Conservation (phyloP, 2,888 invertebrate species). For the Plutella xylostella region DNA sequence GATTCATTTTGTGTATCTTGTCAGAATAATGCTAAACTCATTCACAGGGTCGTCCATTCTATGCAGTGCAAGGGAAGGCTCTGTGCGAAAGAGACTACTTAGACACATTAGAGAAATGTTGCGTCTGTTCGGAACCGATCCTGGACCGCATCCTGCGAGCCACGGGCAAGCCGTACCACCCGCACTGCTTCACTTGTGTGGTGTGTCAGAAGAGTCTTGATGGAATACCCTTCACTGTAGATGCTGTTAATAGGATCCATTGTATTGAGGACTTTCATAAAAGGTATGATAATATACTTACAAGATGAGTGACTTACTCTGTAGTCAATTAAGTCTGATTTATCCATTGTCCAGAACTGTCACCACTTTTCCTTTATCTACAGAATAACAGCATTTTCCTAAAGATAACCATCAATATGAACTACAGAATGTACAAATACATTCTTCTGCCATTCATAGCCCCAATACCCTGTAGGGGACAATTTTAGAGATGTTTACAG, state of each 20-base stretch:
- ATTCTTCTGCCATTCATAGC: too few relatives aligned
- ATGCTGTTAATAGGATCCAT: constrained; percentile 97
- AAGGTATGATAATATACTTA: constrained; percentile 74
- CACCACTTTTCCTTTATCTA: too few relatives aligned
- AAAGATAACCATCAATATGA: too few relatives aligned
- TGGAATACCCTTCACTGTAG: constrained; percentile 98
- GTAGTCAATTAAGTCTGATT: too few relatives aligned
- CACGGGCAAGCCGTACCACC: constrained; percentile 98
- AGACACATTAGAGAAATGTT: constrained; percentile 97
- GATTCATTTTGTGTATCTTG: too few relatives aligned
- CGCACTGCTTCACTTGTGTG: constrained; percentile 96
- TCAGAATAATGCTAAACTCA: too few relatives aligned
- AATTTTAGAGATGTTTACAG: too few relatives aligned
- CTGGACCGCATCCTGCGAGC: constrained; percentile 94
- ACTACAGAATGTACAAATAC: too few relatives aligned
- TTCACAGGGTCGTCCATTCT: constrained; percentile 89
- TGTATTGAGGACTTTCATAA: constrained; percentile 99
- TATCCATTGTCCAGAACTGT: too few relatives aligned
- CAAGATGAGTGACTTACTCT: too few relatives aligned
- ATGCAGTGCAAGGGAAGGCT: constrained; percentile 93
- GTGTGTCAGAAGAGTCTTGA: constrained; percentile 96
- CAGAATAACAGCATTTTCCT: too few relatives aligned
- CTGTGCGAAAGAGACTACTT: constrained; percentile 97
- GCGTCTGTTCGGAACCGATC: constrained; percentile 95
- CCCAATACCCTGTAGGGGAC: too few relatives aligned